Base-by-base conservation (phyloP, 2,888 invertebrate genomes). In the Rhimphoctona megacephalus region DNA sequence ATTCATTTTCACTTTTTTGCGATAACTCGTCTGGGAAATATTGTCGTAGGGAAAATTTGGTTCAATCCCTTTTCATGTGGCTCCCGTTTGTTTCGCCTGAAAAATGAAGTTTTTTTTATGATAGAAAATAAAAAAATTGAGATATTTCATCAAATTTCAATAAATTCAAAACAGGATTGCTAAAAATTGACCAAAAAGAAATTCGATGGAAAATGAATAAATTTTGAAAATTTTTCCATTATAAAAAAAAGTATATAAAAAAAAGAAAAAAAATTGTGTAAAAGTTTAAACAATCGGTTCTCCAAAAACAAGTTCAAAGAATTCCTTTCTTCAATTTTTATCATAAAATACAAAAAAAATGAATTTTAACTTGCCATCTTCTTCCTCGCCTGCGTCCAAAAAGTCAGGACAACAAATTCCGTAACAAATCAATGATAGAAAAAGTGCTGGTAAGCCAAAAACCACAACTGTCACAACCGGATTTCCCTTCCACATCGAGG, bases 361-460 rank as follows among this genome's bases (percentile, higher is more conserved):
- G 30, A 30, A 6, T 17, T 61, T 30, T 17, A 19, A 43, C 54
- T 89, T 94, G 94, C 95, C 95, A 91, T 95, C 94, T 87, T 97
- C 97, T 80, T 97, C 97, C 82, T 98, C 98, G 69, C 97, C 97
- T 0, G 98, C 98, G 94, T 99, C 99, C 89, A 99, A 95, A 91
- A 99, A 98, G 94, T 99, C 99, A 78, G 98, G 97, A 94, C 99
- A 99, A 95, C 98, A 99, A 87, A 99, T 97, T 1, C 99, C 98
- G 94, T 99, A 99, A 93, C 98, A 97, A 91, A 99, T 99, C 30
- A 99, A 96, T 33, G 98, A 97, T 30, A 99, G 96, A 94, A 99
- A 99, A 52, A 98, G 98, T 66, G 98, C 95, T 0, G 99, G 99
- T 85, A 99, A 95, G 0, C 99, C 99, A 94, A 99, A 99, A 77